Base-by-base conservation (phyloP, 2,797 vertebrate genomes). In the Acrocephalus scirpaceus region DNA sequence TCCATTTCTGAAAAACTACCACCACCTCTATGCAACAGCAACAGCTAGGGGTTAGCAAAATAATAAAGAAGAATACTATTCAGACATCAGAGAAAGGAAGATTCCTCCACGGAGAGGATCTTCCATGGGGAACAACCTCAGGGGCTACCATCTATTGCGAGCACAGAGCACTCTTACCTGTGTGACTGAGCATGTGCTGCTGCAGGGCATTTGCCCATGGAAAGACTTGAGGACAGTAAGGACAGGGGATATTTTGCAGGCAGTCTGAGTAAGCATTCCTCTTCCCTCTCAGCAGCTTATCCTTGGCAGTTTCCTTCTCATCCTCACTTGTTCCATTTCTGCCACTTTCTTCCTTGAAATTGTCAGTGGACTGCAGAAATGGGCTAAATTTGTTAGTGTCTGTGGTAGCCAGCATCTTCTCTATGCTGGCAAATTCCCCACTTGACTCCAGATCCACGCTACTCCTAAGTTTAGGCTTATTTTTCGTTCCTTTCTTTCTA, bases 131-230 rank as follows among this genome's bases (percentile, higher is more conserved):
- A 95, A 61, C 51, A 74, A 47, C 45, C 60, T 79, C 42, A 36
- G 48, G 26, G 16, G 13, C 51, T 40, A 65, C 40, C 61, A 18
- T 8, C 13, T 79, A 64, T 54, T 6, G 4, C 26, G 36, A 93
- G 76, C 73, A 77, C 23, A 23, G 56, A 38, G 47, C 5, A 5
- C 38, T 92, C 98, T 98, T 98, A 99, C 98, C 98, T 57, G 99
- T 99, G 98, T 99, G 99, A 45, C 99, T 99, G 70, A 99, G 98
- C 98, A 99, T 98, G 97, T 99, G 99, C 77, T 98, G 98, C 97
- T 99, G 99, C 92, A 99, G 98, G 14, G 99, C 99, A 97, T 98
- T 99, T 88, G 98, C 98, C 99, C 99, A 99, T 13, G 99, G 99
- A 84, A 99, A 99, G 87, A 99, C 98, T 34, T 98, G 98, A 34